Percentiles rank a stretch among this genome's conserved stretches.
Evolutionary conservation across 2,797 vertebrate genomes (phyloP).

Genomic region (Silurus lanzhouensis): DNA sequence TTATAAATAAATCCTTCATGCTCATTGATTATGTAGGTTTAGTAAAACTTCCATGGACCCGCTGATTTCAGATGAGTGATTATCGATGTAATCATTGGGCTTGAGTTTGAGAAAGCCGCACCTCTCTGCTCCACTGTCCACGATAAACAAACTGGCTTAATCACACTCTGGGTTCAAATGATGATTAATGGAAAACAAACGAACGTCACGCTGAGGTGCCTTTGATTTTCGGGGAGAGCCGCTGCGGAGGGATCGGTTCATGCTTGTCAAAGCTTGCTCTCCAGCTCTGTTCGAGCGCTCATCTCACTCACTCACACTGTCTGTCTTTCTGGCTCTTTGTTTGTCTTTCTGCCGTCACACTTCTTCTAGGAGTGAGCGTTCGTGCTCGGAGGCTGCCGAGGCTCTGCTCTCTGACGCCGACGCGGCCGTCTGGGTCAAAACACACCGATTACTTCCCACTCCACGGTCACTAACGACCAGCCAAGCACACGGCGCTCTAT

Average conservation of each 20-base stretch:
- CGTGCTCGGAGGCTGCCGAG: not conserved
- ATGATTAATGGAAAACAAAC: conserved; percentile 72
- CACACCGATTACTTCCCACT: conserved; percentile 66
- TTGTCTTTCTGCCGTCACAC: not conserved
- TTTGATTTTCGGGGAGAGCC: conserved; percentile 62
- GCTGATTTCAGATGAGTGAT: conserved; percentile 10
- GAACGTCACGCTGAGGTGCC: conserved; percentile 61
- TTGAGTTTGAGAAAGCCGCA: not conserved
- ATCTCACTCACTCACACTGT: not conserved
- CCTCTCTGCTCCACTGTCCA: conserved; percentile 11
- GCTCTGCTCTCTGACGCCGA: conserved; percentile 15
- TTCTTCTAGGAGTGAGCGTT: not conserved
- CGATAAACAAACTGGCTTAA: conserved; percentile 57
- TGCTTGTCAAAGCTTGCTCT: conserved; percentile 38
- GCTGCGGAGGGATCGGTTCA: conserved; percentile 17
- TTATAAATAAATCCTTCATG: not conserved
- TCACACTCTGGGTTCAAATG: conserved; percentile 65
- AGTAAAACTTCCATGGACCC: not conserved
- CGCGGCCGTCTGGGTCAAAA: conserved; percentile 46
- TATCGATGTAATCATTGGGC: conserved; percentile 10
- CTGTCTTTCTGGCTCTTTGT: not conserved
- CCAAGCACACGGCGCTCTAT: conserved; percentile 67
- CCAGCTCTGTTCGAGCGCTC: not conserved
- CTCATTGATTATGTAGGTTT: not conserved
- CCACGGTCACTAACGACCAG: conserved; percentile 72